Conservation (phyloP, 2,113 vertebrate species). For the Falco punctatus region DNA sequence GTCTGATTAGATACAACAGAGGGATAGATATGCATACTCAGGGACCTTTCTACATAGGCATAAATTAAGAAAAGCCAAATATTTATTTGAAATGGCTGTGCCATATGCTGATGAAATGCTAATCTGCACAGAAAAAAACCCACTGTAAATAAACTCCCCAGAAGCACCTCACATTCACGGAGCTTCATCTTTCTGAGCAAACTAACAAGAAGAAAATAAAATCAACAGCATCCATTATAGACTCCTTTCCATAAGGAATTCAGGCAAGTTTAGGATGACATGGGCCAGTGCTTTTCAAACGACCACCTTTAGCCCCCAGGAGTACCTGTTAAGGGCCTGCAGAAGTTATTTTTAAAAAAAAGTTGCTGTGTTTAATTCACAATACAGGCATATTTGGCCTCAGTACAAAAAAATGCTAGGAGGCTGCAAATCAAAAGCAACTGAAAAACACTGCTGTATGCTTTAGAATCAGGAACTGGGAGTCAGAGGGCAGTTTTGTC, state of each 20-base stretch:
- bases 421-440: not conserved
- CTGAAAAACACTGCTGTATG: not conserved
- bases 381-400: not conserved
- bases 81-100: slow-evolving; percentile 48
- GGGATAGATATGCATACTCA: not conserved
- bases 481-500: not conserved
- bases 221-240: not conserved
- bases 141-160: slow-evolving; percentile 35
- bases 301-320: not conserved
- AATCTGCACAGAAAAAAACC: not conserved
- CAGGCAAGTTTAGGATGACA: not conserved
- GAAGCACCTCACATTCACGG: not conserved
- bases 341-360: not conserved
- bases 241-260: not conserved
- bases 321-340: not conserved
- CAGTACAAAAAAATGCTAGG: not conserved
- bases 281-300: not conserved
- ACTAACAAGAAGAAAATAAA: not conserved
- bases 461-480: not conserved
- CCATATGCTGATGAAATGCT: slow-evolving; percentile 55
- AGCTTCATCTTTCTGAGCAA: not conserved
- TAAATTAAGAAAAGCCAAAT: slow-evolving; percentile 47
- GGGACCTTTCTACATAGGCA: slow-evolving; percentile 6
- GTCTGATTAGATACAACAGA: slow-evolving; percentile 15
- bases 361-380: not conserved